phyloP scores from a whole-genome alignment of 2,797 vertebrate genomes.

The Poliocrania exsul region DNA sequence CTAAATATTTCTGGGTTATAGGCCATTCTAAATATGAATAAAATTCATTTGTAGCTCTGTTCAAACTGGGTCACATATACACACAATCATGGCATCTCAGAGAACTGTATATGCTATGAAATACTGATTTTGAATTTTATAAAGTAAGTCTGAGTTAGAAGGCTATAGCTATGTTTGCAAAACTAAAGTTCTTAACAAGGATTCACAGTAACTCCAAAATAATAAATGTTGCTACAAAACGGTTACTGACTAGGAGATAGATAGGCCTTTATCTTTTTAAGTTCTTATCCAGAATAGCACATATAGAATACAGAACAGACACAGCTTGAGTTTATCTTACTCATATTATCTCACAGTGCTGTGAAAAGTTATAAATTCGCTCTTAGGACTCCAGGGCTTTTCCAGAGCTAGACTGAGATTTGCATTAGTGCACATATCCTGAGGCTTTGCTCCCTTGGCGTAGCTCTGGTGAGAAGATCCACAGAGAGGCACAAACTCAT shows the following conservation, averaged over 20 bases:
- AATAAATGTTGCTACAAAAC: slow-evolving; percentile 4
- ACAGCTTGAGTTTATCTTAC: not conserved
- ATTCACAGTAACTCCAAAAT: not conserved
- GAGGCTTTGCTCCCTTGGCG: not conserved
- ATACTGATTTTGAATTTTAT: not conserved
- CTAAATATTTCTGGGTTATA: not conserved
- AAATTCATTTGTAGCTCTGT: not conserved
- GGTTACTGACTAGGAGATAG: not conserved
- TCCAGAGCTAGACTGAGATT: not conserved
- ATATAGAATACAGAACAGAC: not conserved
- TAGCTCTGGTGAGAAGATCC: not conserved
- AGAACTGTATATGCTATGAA: not conserved
- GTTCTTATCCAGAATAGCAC: not conserved
- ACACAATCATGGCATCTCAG: not conserved
- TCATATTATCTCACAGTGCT: not conserved
- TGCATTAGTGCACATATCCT: not conserved
- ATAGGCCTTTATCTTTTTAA: slow-evolving; percentile 16
- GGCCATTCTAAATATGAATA: not conserved
- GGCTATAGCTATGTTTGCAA: not conserved
- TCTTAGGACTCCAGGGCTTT: not conserved
- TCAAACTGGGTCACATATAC: not conserved
- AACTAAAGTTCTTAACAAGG: not conserved
- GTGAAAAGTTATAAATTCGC: slow-evolving; percentile 6
- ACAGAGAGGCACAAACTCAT: not conserved
- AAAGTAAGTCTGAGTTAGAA: not conserved